A percentile compares a stretch with the other conserved stretches of the same genome.
Conservation (phyloP, 1,140 invertebrate species). For the Agrypnia vestita region DNA sequence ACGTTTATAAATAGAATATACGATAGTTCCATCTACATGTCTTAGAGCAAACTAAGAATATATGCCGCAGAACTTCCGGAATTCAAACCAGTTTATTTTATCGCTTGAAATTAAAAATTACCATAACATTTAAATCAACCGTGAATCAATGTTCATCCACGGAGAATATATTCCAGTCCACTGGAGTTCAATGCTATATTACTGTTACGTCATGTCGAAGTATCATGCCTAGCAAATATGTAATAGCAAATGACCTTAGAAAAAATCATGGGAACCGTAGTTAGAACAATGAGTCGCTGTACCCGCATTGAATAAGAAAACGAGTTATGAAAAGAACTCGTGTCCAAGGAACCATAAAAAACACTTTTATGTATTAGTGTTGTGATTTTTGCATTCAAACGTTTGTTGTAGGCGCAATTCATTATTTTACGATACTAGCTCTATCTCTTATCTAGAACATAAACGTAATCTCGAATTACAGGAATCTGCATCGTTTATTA, state of each 20-base stretch:
- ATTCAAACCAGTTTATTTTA: constrained; percentile 5
- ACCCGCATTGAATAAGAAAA: constrained; percentile 25
- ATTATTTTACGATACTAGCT: no score
- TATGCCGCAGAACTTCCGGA: constrained; percentile 16
- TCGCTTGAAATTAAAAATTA: not conserved
- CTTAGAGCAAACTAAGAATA: constrained; percentile 19
- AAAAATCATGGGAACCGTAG: constrained; percentile 40
- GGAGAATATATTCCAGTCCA: not conserved
- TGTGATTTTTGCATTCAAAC: no score
- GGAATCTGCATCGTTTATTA: not conserved
- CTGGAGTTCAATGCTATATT: not conserved
- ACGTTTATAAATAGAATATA: constrained; percentile 41
- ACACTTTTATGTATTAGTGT: not conserved
- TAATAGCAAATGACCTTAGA: constrained; percentile 45
- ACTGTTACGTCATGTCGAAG: constrained; percentile 34
- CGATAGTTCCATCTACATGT: constrained; percentile 19
- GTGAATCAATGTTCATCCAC: constrained; percentile 1
- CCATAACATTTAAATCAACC: not conserved
- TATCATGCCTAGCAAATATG: not conserved
- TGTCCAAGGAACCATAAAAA: constrained; percentile 48
- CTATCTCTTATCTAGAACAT: no score
- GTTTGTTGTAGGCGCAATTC: no score
- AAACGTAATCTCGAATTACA: not conserved
- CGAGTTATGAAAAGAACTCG: constrained; percentile 49
- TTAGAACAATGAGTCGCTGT: constrained; percentile 38